A percentile compares a stretch with the other conserved stretches of the same genome.
phyloP scores from a whole-genome alignment of 2,888 invertebrate species.

The Latrodectus elegans region DNA sequence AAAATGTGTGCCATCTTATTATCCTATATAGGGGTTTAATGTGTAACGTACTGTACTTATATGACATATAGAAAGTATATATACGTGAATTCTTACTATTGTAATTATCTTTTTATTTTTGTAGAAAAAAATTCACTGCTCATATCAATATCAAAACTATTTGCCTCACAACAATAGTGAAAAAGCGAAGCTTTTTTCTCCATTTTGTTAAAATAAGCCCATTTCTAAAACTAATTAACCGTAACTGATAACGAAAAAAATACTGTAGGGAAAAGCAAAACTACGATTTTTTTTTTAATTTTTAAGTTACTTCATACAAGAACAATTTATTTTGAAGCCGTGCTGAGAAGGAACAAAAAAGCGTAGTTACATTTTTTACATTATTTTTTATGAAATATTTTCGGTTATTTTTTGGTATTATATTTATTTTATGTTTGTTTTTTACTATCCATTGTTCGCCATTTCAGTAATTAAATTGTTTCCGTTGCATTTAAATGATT shows the following conservation, averaged over 20 bases:
- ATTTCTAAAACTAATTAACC: background rate
- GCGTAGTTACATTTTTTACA: background rate
- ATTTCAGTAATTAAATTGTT: no score
- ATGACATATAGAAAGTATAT: background rate
- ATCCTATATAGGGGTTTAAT: no score
- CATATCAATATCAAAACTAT: background rate
- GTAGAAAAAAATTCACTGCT: background rate
- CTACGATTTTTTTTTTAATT: background rate
- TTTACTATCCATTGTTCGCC: no score
- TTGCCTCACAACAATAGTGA: background rate
- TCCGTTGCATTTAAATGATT: no score
- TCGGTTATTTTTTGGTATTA: background rate
- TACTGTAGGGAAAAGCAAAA: background rate
- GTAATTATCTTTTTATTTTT: background rate
- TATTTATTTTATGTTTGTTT: no score
- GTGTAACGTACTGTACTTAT: background rate
- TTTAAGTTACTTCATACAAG: background rate
- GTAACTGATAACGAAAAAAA: background rate
- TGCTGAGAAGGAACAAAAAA: background rate
- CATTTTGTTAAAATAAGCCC: background rate
- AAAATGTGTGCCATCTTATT: no score
- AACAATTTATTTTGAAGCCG: background rate
- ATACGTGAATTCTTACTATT: background rate
- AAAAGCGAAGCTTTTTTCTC: background rate
- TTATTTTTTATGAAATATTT: background rate